These are phyloP conservation scores for Trichoplusia ni DNA, from an alignment of 1,140 invertebrate species.

Conservation along the genomic window DNA sequence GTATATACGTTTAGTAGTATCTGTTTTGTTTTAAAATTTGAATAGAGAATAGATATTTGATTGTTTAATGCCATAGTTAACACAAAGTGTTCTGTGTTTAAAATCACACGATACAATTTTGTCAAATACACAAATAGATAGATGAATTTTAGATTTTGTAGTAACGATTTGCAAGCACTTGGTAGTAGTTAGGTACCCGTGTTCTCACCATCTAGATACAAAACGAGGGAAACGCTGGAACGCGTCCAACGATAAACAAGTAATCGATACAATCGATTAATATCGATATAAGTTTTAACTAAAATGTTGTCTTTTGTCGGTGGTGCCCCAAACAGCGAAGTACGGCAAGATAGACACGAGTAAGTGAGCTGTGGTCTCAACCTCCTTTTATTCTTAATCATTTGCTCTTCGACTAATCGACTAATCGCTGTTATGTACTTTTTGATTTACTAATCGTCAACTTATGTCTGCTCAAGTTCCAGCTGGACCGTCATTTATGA, in stretches of 20 bases:
- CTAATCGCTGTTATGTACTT: conserved; percentile 70
- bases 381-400: conserved; percentile 72
- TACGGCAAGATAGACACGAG: conserved; percentile 80
- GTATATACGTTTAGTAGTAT: not conserved
- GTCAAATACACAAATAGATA: conserved; percentile 15
- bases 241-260: not conserved
- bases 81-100: conserved; percentile 10
- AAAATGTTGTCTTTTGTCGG: conserved; percentile 82
- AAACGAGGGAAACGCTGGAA: conserved; percentile 45
- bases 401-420: conserved; percentile 72
- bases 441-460: conserved; percentile 67
- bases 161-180: conserved; percentile 21
- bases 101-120: conserved; percentile 10
- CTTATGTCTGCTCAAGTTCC: conserved; percentile 56
- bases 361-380: conserved; percentile 84
- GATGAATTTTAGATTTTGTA: not conserved
- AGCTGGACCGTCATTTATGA: conserved; percentile 52
- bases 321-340: conserved; percentile 81
- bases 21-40: no score
- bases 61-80: no score
- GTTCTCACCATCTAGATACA: conserved; percentile 21
- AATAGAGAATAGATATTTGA: no score
- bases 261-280: conserved; percentile 15
- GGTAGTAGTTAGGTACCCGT: conserved; percentile 27
- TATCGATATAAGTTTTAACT: conserved; percentile 64